These are phyloP conservation scores for Deilephila porcellus DNA, from an alignment of 2,888 invertebrate species.

Conservation along the genomic window DNA sequence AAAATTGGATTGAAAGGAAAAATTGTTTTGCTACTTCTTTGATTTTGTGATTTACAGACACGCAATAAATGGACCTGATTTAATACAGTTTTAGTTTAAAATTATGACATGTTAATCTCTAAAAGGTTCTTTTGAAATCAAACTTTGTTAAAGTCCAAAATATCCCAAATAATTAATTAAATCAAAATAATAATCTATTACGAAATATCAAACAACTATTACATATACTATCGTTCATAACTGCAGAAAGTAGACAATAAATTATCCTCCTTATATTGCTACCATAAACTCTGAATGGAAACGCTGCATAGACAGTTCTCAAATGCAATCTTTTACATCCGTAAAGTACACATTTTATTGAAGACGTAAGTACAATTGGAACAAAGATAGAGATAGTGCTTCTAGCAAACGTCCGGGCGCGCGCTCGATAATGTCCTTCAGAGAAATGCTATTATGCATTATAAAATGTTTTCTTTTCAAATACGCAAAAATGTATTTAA, in stretches of 20 bases:
- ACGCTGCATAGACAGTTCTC: conserved; percentile 10
- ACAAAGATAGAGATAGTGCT: conserved; percentile 14
- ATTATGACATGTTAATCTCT: no score
- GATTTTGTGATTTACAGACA: no score
- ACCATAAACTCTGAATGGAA: neutral
- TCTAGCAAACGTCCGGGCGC: neutral
- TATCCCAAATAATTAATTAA: no score
- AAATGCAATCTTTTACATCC: conserved; percentile 23
- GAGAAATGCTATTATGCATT: conserved; percentile 16
- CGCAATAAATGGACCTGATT: no score
- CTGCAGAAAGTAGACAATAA: neutral
- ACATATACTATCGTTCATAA: neutral
- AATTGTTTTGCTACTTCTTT: no score
- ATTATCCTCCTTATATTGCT: neutral
- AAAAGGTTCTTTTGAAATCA: no score
- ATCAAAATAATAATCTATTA: no score
- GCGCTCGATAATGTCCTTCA: conserved; percentile 7
- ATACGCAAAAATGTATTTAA: neutral
- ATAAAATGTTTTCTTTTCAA: neutral
- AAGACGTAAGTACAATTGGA: conserved; percentile 22
- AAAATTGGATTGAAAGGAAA: neutral
- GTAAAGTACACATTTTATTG: conserved; percentile 16
- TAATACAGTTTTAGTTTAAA: no score
- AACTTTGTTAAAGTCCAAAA: no score
- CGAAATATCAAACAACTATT: no score